Percentiles rank a stretch among this genome's conserved stretches.
Evolutionary conservation across 2,113 vertebrate genomes (phyloP).

Genomic region (rabbit (Oryctolagus cuniculus)): mOryCun1.1 NC_091442.1:114825501-114826000

Average conservation of each 20-base stretch:
- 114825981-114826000: not conserved
- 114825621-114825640: slow-evolving; percentile 52
- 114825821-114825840: slow-evolving; percentile 59
- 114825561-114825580: not conserved
- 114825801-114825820: slow-evolving; percentile 71
- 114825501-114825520: not conserved
- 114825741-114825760: slow-evolving; percentile 84
- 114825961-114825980: not conserved
- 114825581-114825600: not conserved
- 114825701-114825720: slow-evolving; percentile 52
- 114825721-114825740: slow-evolving; percentile 33
- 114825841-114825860: slow-evolving; percentile 43
- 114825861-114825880: slow-evolving; percentile 66
- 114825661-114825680: slow-evolving; percentile 81
- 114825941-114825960: not conserved
- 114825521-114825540: not conserved
- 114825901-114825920: not conserved
- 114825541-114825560: not conserved
- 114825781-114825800: slow-evolving; percentile 78
- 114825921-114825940: not conserved
- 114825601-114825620: not conserved
- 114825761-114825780: slow-evolving; percentile 65
- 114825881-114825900: not conserved
- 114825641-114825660: slow-evolving; percentile 86
- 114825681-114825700: slow-evolving; percentile 65